Percentiles rank a stretch among this genome's conserved stretches.
Evolutionary conservation across 1,140 invertebrate species (phyloP).

Genomic region (Sogatella furcifera): DNA sequence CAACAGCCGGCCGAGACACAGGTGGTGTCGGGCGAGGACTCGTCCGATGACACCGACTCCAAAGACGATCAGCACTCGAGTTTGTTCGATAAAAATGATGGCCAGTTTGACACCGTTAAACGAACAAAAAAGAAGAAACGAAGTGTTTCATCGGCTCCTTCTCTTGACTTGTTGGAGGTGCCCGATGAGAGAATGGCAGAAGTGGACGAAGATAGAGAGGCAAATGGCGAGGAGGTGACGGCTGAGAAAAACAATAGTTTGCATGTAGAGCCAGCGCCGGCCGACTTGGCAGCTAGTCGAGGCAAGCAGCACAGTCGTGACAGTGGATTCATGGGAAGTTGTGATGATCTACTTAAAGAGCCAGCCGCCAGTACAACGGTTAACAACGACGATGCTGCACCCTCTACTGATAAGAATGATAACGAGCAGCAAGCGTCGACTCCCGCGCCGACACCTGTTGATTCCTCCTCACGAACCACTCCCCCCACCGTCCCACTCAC

Average conservation of each 20-base stretch:
- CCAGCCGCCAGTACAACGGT: constrained; percentile 10
- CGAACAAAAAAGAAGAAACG: constrained; percentile 58
- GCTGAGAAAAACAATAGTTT: neutral
- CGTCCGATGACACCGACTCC: constrained; percentile 64
- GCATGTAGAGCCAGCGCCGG: neutral
- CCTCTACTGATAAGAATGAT: constrained; percentile 14
- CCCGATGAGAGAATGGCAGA: constrained; percentile 39
- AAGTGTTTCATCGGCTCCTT: constrained; percentile 32
- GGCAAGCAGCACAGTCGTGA: constrained; percentile 70
- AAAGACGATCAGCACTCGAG: constrained; percentile 51
- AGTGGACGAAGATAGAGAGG: constrained; percentile 31
- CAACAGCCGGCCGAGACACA: constrained; percentile 32
- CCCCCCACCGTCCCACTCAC: constrained; percentile 17
- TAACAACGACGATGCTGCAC: constrained; percentile 12
- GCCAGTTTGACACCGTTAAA: constrained; percentile 72
- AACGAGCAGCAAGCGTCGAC: constrained; percentile 1
- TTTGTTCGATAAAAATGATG: constrained; percentile 51
- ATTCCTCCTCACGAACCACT: no score
- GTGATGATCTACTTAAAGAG: constrained; percentile 66
- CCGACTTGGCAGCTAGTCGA: constrained; percentile 22
- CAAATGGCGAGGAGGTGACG: neutral
- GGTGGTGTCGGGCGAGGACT: constrained; percentile 48
- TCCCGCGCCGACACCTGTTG: constrained; percentile 27
- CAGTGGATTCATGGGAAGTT: constrained; percentile 78
- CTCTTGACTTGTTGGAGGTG: constrained; percentile 25